A percentile compares a stretch with the other conserved stretches of the same genome.
These are phyloP conservation scores for Caenorhabditis japonica DNA, from an alignment of 2,888 invertebrate species.

Conservation along the genomic window DNA sequence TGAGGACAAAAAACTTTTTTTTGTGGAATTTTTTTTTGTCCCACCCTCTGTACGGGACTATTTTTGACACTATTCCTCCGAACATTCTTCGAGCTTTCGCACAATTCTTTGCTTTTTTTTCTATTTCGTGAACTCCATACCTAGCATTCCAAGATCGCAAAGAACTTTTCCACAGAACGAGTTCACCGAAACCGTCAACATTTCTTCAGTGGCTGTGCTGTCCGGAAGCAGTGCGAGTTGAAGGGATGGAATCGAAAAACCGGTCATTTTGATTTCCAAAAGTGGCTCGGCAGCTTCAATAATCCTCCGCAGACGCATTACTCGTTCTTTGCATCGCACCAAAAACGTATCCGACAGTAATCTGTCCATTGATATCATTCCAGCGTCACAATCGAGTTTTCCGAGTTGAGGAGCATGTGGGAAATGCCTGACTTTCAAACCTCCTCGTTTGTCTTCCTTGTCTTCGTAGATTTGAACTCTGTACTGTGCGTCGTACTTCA, in stretches of 20 bases:
- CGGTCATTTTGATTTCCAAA: slow-evolving; percentile 44
- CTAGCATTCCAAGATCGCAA: slow-evolving; percentile 62
- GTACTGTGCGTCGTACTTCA: slow-evolving; percentile 66
- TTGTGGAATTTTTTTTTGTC: no score
- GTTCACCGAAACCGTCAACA: slow-evolving; percentile 68
- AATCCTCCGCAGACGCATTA: slow-evolving; percentile 63
- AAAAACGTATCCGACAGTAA: slow-evolving; percentile 67
- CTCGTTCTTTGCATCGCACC: slow-evolving; percentile 68
- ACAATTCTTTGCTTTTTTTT: not conserved
- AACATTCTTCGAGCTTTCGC: no score
- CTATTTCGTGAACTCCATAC: slow-evolving; percentile 25
- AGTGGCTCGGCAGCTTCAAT: slow-evolving; percentile 63
- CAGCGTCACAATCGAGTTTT: slow-evolving; percentile 60
- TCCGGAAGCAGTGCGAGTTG: slow-evolving; percentile 61
- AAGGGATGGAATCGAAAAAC: slow-evolving; percentile 64
- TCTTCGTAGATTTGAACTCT: slow-evolving; percentile 70
- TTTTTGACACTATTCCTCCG: no score
- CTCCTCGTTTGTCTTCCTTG: slow-evolving; percentile 56
- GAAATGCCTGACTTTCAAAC: slow-evolving; percentile 68
- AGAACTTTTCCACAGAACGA: slow-evolving; percentile 71
- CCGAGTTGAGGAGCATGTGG: slow-evolving; percentile 64
- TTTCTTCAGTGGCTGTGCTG: slow-evolving; percentile 45
- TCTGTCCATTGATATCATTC: slow-evolving; percentile 66
- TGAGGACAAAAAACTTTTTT: no score
- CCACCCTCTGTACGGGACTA: no score